Evolutionary conservation across 2,113 vertebrate species (phyloP), one percentile per base, ranked within the genome.

Genomic region (Neolamprologus cancellatus): DNA sequence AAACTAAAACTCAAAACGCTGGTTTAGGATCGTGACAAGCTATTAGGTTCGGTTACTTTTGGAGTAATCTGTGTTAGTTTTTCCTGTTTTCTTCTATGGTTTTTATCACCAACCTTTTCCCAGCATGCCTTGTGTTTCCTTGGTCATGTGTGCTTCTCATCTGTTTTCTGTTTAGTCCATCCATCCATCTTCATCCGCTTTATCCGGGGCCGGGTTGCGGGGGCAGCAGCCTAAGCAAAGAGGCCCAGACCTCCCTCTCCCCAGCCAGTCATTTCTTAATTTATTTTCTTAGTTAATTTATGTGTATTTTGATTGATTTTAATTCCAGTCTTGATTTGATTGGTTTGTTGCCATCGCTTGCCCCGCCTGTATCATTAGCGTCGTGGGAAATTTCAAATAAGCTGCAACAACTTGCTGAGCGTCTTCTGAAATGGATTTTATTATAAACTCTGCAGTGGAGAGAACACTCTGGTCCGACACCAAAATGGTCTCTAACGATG

Each of bases 361-460:
- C 4, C 5, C 23, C 0, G 15, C 14, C 44, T 10, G 15, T 28
- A 12, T 15, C 1, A 59, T 0, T 32, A 59, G 28, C 0, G 3
- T 10, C 5, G 3, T 59, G 14, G 55, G 55, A 17, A 59, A 59
- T 59, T 59, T 1, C 0, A 59, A 30, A 59, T 0, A 59, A 61
- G 0, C 57, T 34, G 9, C 17, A 34, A 64, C 17, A 34, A 64
- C 10, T 64, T 36, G 17, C 30, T 2, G 30, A 64, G 30, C 6
- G 1, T 64, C 30, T 64, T 64, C 32, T 36, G 59, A 36, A 64
- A 64, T 64, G 18, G 59, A 64, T 64, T 36, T 64, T n/a, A 64
- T 36, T 64, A 36, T 36, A 64, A 36, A 64, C 32, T 13, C 32
- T 36, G 32, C 59, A 36, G 30, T 36, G 32, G 59, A 12, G 10